Percentiles rank a stretch among this genome's conserved stretches.
Evolutionary conservation across 2,888 invertebrate species (phyloP).

Genomic region (Silvanus unidentatus): DNA sequence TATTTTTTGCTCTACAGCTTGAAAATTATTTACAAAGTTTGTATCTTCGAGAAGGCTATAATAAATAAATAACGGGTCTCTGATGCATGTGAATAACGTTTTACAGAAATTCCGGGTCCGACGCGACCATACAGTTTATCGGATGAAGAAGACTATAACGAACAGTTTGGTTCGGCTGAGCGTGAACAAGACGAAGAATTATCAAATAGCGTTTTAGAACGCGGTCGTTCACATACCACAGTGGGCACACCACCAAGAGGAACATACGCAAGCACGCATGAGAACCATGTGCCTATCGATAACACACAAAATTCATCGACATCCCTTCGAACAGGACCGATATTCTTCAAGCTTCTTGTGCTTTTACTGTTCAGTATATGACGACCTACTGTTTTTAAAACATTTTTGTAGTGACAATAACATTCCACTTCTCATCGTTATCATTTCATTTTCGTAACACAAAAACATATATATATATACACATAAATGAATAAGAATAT

Average conservation of each 20-base stretch:
- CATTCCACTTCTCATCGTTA: not conserved
- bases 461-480: too few relatives aligned
- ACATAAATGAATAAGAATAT: too few relatives aligned
- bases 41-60: too few relatives aligned
- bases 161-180: constrained; percentile 67
- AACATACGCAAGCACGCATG: constrained; percentile 20
- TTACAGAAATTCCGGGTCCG: constrained; percentile 69
- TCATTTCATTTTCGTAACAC: too few relatives aligned
- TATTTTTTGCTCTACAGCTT: too few relatives aligned
- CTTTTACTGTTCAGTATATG: constrained; percentile 31
- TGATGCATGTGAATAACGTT: too few relatives aligned
- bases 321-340: not conserved
- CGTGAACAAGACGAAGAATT: constrained; percentile 60
- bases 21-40: too few relatives aligned
- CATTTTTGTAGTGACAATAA: constrained; percentile 41
- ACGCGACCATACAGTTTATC: constrained; percentile 54
- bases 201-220: constrained; percentile 38
- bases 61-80: too few relatives aligned
- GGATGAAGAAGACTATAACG: constrained; percentile 54
- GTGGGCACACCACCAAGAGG: constrained; percentile 18
- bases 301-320: constrained; percentile 24
- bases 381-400: constrained; percentile 25
- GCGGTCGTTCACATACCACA: constrained; percentile 22
- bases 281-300: constrained; percentile 34
- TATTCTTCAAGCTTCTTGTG: constrained; percentile 7